Evolutionary conservation across 1,140 invertebrate genomes (phyloP).

Genomic region (Cardiocondyla obscurior): DNA sequence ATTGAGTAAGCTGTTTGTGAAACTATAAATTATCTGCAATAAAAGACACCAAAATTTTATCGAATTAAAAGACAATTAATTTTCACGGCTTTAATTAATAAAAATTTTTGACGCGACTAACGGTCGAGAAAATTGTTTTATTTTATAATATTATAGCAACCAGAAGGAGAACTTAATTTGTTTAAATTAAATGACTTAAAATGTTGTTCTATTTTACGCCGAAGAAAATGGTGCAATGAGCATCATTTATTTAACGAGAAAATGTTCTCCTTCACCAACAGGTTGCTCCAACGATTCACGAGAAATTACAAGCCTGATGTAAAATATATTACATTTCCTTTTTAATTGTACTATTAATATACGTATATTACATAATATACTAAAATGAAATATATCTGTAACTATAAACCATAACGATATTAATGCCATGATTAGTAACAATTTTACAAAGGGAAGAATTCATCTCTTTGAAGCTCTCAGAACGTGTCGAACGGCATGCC

Average conservation of each 20-base stretch:
- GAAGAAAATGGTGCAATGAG: not conserved
- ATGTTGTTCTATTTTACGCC: not conserved
- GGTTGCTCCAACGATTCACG: not conserved
- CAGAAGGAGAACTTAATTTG: not conserved
- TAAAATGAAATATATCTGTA: not conserved
- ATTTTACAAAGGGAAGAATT: not conserved
- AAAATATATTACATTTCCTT: not conserved
- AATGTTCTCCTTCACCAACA: slow-evolving; percentile 6
- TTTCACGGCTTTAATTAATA: not conserved
- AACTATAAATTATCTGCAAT: not conserved
- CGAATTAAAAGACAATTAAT: not conserved
- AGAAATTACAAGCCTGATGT: not conserved
- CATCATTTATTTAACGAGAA: not conserved
- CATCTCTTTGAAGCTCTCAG: not conserved
- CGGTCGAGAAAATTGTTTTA: not conserved
- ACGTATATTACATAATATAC: not conserved
- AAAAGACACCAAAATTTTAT: not conserved
- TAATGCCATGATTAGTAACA: not conserved
- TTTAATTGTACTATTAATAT: not conserved
- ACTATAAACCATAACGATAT: not conserved
- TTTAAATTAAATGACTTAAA: slow-evolving; percentile 18
- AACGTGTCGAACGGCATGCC: not conserved
- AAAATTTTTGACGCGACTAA: not conserved
- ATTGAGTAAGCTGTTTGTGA: not conserved
- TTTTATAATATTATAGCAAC: not conserved